A percentile compares a stretch with the other conserved stretches of the same genome.
Conservation (phyloP, 2,888 invertebrate genomes). For the Morpho helenor region DNA sequence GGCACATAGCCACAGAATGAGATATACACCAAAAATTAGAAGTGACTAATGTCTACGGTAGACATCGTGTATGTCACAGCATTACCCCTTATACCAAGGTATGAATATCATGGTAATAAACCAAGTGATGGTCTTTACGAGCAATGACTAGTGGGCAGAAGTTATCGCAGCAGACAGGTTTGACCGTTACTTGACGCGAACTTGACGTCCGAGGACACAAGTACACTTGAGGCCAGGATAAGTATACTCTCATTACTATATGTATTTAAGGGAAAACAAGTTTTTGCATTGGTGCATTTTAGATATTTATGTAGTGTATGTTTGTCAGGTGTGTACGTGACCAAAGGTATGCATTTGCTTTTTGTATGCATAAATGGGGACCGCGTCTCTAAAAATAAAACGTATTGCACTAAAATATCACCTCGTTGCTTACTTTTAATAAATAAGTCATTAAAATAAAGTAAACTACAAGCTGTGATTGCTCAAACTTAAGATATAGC, state of each 20-base stretch:
- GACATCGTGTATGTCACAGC: slow-evolving; percentile 3
- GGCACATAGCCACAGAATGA: too few species aligned
- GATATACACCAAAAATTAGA: too few species aligned
- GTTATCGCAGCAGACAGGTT: slow-evolving; percentile 22
- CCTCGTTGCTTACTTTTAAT: too few species aligned
- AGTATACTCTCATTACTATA: slow-evolving; percentile 6
- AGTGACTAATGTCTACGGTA: not conserved
- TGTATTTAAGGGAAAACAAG: not conserved
- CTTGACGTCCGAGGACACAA: slow-evolving; percentile 18
- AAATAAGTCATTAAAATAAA: too few species aligned
- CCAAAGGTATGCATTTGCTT: too few species aligned
- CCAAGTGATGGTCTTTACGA: slow-evolving; percentile 17
- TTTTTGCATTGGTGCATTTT: not conserved
- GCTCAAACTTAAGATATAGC: too few species aligned
- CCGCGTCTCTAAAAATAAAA: too few species aligned
- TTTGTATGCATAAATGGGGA: too few species aligned
- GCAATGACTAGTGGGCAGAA: slow-evolving; percentile 16
- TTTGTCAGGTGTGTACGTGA: too few species aligned
- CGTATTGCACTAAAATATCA: too few species aligned
- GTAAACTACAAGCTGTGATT: too few species aligned
- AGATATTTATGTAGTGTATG: not conserved
- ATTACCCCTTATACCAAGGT: not conserved
- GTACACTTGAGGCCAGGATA: slow-evolving; percentile 7
- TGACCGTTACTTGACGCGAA: slow-evolving; percentile 24
- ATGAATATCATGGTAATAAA: slow-evolving; percentile 16